These are phyloP conservation scores for Pangasius krempfi DNA, from an alignment of 2,797 vertebrate species.

Conservation along the genomic window DNA sequence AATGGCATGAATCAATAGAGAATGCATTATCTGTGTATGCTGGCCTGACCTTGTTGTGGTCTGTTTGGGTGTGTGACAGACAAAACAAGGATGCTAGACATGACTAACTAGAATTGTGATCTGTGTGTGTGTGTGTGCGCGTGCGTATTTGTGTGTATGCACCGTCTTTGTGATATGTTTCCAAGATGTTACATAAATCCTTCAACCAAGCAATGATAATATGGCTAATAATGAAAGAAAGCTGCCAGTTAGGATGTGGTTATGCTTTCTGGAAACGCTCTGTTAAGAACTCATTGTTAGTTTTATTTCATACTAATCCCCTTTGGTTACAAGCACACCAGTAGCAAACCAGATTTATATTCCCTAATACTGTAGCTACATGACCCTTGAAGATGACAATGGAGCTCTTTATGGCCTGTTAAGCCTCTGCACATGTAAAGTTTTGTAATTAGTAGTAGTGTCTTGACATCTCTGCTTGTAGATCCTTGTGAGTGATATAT, in stretches of 20 bases:
- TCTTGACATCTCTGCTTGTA: background rate
- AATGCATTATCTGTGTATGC: background rate
- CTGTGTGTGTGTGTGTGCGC: background rate
- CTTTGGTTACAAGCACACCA: background rate
- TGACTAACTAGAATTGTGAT: background rate
- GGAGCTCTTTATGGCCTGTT: background rate
- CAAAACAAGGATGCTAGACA: conserved; percentile 5
- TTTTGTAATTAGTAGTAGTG: background rate
- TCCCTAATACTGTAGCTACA: background rate
- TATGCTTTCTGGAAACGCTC: background rate
- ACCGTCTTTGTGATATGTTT: background rate
- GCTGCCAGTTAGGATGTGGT: conserved; percentile 14
- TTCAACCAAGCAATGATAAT: conserved; percentile 7
- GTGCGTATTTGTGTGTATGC: background rate
- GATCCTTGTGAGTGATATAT: background rate
- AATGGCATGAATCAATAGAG: conserved; percentile 14
- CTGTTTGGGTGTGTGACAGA: conserved; percentile 19
- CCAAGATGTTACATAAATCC: conserved; percentile 18
- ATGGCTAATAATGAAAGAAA: background rate
- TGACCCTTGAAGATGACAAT: background rate
- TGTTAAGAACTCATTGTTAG: background rate
- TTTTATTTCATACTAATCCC: conserved; percentile 3
- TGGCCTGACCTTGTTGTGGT: conserved; percentile 27
- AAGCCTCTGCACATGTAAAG: background rate
- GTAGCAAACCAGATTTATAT: background rate